Evolutionary conservation across 2,113 vertebrate genomes (phyloP).

Genomic region (Caretta caretta): DNA sequence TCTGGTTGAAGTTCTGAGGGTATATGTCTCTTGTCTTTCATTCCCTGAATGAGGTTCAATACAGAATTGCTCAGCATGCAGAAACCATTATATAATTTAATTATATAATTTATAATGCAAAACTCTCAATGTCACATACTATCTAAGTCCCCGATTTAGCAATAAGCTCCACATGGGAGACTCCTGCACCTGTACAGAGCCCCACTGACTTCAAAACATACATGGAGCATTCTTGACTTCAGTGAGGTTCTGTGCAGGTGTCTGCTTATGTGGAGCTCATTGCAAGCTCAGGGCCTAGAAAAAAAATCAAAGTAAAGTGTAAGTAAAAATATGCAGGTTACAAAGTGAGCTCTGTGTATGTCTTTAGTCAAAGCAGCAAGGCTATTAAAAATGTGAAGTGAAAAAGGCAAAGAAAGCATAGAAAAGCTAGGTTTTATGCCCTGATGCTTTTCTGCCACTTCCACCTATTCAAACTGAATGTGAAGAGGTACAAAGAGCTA

Average conservation of each 20-base stretch:
- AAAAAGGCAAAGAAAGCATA: background rate
- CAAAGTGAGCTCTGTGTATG: background rate
- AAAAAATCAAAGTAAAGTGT: background rate
- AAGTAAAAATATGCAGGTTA: background rate
- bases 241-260: background rate
- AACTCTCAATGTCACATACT: background rate
- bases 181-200: background rate
- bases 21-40: constrained; percentile 8
- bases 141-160: background rate
- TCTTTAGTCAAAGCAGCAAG: background rate
- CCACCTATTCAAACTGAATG: background rate
- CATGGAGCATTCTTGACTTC: background rate
- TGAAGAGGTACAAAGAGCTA: background rate
- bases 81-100: background rate
- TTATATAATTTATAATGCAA: background rate
- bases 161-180: background rate
- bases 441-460: constrained; percentile 6
- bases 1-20: background rate
- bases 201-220: background rate
- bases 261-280: background rate
- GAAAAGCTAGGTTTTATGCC: background rate
- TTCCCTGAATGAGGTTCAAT: background rate
- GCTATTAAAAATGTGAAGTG: background rate
- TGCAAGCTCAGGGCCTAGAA: background rate
- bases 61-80: background rate